Base-by-base conservation (phyloP, 2,113 vertebrate species). In the Macaca mulatta region DNA sequence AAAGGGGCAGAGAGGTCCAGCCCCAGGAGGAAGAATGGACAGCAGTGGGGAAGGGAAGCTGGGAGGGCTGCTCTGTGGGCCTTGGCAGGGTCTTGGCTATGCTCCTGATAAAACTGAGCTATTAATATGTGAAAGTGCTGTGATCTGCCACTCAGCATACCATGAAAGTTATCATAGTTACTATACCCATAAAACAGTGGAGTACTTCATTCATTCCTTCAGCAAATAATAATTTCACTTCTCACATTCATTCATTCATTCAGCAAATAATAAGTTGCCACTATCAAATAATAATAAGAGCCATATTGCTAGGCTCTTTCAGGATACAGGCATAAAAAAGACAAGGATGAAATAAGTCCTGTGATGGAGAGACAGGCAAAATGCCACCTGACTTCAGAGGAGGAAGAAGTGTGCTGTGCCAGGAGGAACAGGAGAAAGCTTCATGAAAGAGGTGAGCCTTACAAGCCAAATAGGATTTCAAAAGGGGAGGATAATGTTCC, bases 111-210 rank as follows among this genome's bases (percentile, higher is more conserved):
- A 50, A 52, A 30, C n/a, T 23, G 5, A 81, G 82, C 9, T 2
- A 8, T 3, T 59, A 55, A 27, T 0, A 40, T 12, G 10, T 61
- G 75, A 48, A 70, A 48, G 12, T 17, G 0, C 82, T 45, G 4
- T 78, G 45, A 16, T 64, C 81, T 35, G 17, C 25, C 83, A 9
- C 50, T 40, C 52, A 23, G 52, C 18, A 48, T 13, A 1, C 92
- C 35, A 6, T 27, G 4, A 25, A 64, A 23, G 32, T 4, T 48
- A 35, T 12, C 4, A 2, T 4, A 17, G 57, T 38, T 27, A 2
- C 16, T 59, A 32, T 8, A 45, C 69, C 10, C 1, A 0, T 1
- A 1, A 20, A 8, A 6, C 3, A 8, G 30, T 43, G 45, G 20
- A n/a, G 30, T 16, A 4, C 17, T 13, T 38, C 38, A 18, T 55